Conservation (phyloP, 1,140 invertebrate genomes). For the Argopecten irradians region DNA sequence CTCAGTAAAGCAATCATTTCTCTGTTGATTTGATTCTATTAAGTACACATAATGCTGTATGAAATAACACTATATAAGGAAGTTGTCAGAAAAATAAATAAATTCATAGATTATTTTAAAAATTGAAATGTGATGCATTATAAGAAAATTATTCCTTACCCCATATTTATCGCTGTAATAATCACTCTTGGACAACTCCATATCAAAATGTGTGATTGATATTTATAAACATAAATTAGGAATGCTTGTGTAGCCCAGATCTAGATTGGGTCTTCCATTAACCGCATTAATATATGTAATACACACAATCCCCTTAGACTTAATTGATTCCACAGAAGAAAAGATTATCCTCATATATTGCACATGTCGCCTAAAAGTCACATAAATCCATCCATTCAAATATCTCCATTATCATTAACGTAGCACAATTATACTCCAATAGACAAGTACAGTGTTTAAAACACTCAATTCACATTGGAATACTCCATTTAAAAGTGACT, state of each 20-base stretch:
- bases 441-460: neutral
- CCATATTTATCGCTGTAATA: conserved; percentile 11
- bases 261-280: neutral
- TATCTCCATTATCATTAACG: no score
- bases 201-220: neutral
- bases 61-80: no score
- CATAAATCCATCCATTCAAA: neutral
- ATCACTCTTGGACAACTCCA: conserved; percentile 9
- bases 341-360: neutral
- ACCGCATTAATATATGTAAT: neutral
- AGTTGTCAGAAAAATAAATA: no score
- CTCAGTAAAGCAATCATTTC: no score
- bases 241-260: neutral
- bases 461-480: neutral
- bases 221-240: neutral
- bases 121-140: no score
- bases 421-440: neutral
- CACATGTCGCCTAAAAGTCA: neutral
- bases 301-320: neutral
- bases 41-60: no score
- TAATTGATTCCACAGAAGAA: neutral
- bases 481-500: neutral
- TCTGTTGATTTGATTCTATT: no score
- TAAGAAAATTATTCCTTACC: neutral
- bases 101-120: no score